Percentiles rank a stretch among this genome's conserved stretches.
These are phyloP conservation scores for Ennomos erosarius DNA, from an alignment of 2,888 invertebrate genomes.

Conservation along the genomic window DNA sequence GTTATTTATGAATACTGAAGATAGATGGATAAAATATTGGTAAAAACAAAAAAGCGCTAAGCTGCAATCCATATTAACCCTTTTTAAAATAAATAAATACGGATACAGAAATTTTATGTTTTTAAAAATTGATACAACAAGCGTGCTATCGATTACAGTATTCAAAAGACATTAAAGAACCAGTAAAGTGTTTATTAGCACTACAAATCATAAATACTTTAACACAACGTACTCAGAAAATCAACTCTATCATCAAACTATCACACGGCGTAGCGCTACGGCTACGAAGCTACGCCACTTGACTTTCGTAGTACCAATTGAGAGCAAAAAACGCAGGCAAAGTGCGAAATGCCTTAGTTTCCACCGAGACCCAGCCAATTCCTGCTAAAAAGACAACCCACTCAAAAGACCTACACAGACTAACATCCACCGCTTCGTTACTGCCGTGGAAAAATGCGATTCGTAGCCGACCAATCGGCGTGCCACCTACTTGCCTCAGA, in stretches of 20 bases:
- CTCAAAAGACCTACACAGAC: slow-evolving; percentile 75
- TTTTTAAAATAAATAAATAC: too few species aligned
- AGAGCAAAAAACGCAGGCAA: slow-evolving; percentile 55
- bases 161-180: too few species aligned
- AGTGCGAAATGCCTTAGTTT: slow-evolving; percentile 65
- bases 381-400: slow-evolving; percentile 26
- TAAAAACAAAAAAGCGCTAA: too few species aligned
- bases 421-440: slow-evolving; percentile 79
- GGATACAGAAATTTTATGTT: too few species aligned
- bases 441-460: slow-evolving; percentile 65
- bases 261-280: slow-evolving; percentile 27
- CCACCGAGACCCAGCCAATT: slow-evolving; percentile 36
- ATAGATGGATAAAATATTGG: too few species aligned
- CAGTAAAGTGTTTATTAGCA: too few species aligned
- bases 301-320: slow-evolving; percentile 21
- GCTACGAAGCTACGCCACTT: slow-evolving; percentile 35
- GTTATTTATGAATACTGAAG: too few species aligned
- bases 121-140: too few species aligned
- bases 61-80: too few species aligned
- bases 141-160: too few species aligned
- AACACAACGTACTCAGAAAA: slow-evolving; percentile 6
- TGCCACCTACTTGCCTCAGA: slow-evolving; percentile 80
- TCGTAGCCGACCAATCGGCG: slow-evolving; percentile 69
- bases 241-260: slow-evolving; percentile 13
- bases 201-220: not conserved